Conservation (phyloP, 2,888 invertebrate genomes). For the Hylaea fasciaria region DNA sequence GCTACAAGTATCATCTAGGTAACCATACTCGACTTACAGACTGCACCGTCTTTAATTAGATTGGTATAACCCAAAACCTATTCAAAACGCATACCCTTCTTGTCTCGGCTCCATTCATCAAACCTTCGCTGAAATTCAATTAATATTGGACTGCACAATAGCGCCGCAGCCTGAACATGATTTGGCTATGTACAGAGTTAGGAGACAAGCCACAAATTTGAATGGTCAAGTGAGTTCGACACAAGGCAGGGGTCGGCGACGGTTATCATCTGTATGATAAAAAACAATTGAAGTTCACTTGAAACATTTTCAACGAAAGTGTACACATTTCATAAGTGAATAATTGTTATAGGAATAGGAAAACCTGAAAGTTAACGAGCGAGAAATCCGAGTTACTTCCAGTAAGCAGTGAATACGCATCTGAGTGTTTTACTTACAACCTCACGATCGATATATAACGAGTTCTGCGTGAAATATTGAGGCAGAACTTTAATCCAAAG, state of each 20-base stretch:
- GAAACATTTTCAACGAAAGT: neutral
- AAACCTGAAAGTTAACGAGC: no score
- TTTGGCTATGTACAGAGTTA: conserved; percentile 45
- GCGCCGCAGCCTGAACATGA: conserved; percentile 26
- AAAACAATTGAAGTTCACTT: neutral
- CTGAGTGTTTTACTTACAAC: no score
- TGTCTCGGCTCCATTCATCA: conserved; percentile 18
- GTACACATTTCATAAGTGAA: no score
- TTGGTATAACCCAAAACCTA: neutral
- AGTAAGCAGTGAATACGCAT: no score
- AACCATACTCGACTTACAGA: no score
- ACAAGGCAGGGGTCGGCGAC: conserved; percentile 57
- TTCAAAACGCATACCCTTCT: neutral
- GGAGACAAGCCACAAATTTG: conserved; percentile 77
- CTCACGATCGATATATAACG: no score
- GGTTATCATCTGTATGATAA: conserved; percentile 32
- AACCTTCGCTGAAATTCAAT: conserved; percentile 34
- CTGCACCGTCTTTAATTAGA: no score
- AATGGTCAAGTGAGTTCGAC: conserved; percentile 77
- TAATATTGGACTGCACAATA: conserved; percentile 34
- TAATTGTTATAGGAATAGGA: neutral
- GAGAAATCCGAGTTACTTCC: no score
- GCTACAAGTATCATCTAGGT: no score
- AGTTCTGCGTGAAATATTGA: no score
- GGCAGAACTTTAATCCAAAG: no score